Evolutionary conservation across 2,797 vertebrate species (phyloP).

Genomic region (Sternarchorhynchus goeldii): DNA sequence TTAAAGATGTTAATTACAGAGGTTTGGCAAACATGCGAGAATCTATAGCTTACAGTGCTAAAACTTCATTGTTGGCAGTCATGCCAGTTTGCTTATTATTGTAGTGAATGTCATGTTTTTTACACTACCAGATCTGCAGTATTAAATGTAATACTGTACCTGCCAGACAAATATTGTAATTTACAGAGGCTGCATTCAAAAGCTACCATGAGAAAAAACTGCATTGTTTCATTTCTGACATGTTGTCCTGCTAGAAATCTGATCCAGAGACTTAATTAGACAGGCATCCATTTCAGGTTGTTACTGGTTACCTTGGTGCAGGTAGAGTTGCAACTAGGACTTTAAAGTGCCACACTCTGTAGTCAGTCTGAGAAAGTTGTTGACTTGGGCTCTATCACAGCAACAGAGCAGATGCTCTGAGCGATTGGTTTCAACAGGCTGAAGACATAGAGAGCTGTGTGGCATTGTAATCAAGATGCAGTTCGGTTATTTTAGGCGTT

Average conservation of each 20-base stretch:
- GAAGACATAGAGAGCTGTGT: constrained; percentile 6
- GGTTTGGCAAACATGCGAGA: too few relatives aligned
- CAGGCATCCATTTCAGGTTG: constrained; percentile 50
- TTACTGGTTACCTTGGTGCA: constrained; percentile 46
- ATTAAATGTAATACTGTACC: not conserved
- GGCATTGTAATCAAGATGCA: constrained; percentile 17
- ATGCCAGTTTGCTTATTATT: too few relatives aligned
- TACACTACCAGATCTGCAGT: too few relatives aligned
- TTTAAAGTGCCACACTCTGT: constrained; percentile 4
- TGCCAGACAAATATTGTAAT: not conserved
- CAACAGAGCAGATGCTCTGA: constrained; percentile 16
- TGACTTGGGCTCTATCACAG: not conserved
- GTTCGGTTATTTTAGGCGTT: constrained; percentile 26
- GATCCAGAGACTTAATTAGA: constrained; percentile 46
- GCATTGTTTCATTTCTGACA: constrained; percentile 19
- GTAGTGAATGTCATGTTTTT: too few relatives aligned
- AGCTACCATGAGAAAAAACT: constrained; percentile 18
- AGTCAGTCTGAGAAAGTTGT: not conserved
- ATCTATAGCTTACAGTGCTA: not conserved
- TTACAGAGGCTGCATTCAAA: not conserved
- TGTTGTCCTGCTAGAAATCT: constrained; percentile 41
- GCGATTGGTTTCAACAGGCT: constrained; percentile 20
- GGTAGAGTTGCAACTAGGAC: constrained; percentile 34
- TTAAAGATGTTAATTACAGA: too few relatives aligned
- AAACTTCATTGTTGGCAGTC: not conserved